phyloP scores from a whole-genome alignment of 1,140 invertebrate species.

The Sinella curviseta region DNA sequence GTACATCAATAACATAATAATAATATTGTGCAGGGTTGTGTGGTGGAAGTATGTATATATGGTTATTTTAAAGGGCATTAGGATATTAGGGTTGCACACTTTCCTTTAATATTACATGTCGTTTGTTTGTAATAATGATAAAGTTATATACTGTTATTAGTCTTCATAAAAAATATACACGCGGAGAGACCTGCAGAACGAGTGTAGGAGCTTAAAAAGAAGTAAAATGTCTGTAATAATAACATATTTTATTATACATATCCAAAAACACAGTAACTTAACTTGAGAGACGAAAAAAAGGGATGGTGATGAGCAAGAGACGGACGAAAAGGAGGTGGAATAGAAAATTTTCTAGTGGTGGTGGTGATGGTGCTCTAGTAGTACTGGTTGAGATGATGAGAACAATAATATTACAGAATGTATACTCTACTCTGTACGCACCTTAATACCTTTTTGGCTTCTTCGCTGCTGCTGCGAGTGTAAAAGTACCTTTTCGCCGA shows the following conservation, averaged over 20 bases:
- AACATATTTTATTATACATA: background rate
- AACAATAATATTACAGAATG: background rate
- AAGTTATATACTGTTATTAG: constrained; percentile 3
- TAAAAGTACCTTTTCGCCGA: background rate
- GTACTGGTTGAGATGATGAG: background rate
- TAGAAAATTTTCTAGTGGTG: background rate
- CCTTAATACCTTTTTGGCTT: constrained; percentile 2
- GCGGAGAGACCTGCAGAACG: background rate
- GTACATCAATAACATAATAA: background rate
- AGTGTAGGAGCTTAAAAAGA: background rate
- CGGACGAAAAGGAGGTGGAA: background rate
- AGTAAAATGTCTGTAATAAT: background rate
- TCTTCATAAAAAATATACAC: background rate
- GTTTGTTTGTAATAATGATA: background rate
- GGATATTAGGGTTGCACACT: background rate
- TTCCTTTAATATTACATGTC: background rate
- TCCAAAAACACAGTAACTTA: too few species aligned
- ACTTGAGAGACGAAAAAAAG: background rate
- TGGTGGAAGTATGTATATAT: background rate
- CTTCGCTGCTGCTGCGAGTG: background rate
- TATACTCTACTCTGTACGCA: background rate
- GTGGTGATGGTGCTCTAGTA: background rate
- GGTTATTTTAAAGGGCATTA: background rate
- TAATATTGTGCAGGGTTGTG: background rate
- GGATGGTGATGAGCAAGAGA: background rate